These are phyloP conservation scores for Epinephelus fuscoguttatus DNA, from an alignment of 2,113 vertebrate genomes.

Conservation along the genomic window DNA sequence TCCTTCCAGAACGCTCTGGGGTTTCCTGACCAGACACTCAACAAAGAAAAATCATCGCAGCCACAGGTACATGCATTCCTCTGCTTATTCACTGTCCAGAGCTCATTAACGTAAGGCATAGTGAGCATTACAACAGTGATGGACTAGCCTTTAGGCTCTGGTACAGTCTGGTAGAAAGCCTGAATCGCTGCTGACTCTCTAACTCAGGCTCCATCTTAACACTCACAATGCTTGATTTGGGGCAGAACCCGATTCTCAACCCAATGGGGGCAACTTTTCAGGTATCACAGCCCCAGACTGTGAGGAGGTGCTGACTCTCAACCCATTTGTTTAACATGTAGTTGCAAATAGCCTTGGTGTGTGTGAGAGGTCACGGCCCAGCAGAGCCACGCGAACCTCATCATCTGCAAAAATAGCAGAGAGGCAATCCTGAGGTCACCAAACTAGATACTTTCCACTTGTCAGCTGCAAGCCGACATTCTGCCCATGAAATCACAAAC, in stretches of 20 bases:
- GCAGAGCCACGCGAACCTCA: not conserved
- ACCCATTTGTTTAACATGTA: not conserved
- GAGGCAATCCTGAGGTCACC: not conserved
- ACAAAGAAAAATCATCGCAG: not conserved
- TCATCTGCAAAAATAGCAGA: not conserved
- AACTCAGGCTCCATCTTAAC: not conserved
- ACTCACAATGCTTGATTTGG: not conserved
- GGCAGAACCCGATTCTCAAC: not conserved
- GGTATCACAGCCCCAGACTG: not conserved
- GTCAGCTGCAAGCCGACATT: not conserved
- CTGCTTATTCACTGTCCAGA: not conserved
- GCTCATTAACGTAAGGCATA: not conserved
- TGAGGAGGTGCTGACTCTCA: conserved; percentile 4
- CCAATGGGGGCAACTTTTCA: not conserved
- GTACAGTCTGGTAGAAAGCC: not conserved
- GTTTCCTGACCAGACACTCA: too few relatives aligned
- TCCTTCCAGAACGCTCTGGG: too few relatives aligned
- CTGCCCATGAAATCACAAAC: not conserved
- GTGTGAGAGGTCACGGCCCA: not conserved
- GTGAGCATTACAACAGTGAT: not conserved
- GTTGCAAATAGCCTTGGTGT: not conserved
- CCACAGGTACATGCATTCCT: not conserved
- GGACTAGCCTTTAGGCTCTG: not conserved
- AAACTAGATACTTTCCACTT: not conserved
- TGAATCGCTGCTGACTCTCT: not conserved